These are phyloP conservation scores for Cassiopea andromeda DNA, from an alignment of 30 jellyfish, hydroid and myxozoan species.

Conservation along the genomic window DNA sequence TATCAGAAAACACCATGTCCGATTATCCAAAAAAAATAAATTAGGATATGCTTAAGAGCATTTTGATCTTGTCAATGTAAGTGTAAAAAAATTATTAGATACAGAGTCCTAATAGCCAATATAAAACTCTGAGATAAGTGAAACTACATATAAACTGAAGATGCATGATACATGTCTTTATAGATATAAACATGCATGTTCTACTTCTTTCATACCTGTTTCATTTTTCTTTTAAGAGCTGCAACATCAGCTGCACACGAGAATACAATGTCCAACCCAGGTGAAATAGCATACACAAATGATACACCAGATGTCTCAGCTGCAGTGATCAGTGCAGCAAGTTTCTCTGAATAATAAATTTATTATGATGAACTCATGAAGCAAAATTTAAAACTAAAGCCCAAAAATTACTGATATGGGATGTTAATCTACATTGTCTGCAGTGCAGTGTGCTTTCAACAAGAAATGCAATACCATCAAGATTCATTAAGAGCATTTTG, in stretches of 20 bases:
- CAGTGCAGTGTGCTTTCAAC: too few species aligned
- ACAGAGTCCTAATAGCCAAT: too few species aligned
- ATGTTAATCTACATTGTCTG: background rate
- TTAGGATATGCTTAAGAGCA: too few species aligned
- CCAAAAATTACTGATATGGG: background rate
- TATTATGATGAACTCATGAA: background rate
- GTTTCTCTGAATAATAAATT: conserved; percentile 47
- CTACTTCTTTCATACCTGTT: conserved; percentile 59
- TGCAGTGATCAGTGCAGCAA: conserved; percentile 72
- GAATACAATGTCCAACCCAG: conserved; percentile 95
- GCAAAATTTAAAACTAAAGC: background rate
- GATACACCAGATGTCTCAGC: conserved; percentile 76
- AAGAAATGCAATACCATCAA: too few species aligned
- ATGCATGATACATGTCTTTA: too few species aligned
- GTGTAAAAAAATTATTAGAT: too few species aligned
- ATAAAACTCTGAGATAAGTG: too few species aligned
- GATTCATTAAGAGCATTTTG: too few species aligned
- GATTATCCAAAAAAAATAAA: too few species aligned
- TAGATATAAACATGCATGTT: background rate
- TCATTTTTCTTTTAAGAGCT: conserved; percentile 92
- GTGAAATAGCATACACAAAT: conserved; percentile 96
- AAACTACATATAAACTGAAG: too few species aligned
- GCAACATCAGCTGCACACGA: conserved; percentile 90
- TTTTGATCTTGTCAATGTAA: too few species aligned
- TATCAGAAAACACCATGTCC: too few species aligned